Conservation (phyloP, 2,888 invertebrate species). For the Meiosimyza decipiens region DNA sequence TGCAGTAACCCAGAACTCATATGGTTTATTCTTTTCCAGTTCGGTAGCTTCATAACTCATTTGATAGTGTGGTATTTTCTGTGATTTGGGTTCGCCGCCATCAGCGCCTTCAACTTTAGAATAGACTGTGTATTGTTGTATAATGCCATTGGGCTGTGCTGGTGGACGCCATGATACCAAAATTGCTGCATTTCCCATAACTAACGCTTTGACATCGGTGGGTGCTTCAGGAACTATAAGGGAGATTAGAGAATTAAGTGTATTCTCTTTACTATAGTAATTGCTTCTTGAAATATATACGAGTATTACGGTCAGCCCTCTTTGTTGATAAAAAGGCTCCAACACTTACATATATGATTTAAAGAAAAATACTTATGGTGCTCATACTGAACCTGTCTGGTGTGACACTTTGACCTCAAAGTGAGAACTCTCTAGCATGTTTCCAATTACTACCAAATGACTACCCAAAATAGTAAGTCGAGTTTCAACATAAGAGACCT, state of each 20-base stretch:
- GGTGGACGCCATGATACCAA: conserved; percentile 95
- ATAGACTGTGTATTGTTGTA: conserved; percentile 93
- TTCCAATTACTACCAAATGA: no score
- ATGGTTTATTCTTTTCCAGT: conserved; percentile 82
- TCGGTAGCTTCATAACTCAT: conserved; percentile 89
- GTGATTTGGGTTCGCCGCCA: conserved; percentile 75
- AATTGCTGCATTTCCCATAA: conserved; percentile 91
- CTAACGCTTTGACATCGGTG: conserved; percentile 90
- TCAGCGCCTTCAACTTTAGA: conserved; percentile 79
- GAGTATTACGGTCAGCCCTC: no score
- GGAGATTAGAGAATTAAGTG: background rate
- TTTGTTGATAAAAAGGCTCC: no score
- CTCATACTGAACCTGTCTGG: no score
- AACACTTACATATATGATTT: no score
- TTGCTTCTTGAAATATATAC: no score
- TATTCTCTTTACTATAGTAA: no score
- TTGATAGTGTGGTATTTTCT: conserved; percentile 84
- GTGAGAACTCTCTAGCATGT: no score
- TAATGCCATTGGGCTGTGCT: conserved; percentile 90
- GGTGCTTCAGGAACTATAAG: conserved; percentile 90
- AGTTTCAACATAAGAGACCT: no score
- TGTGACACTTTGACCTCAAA: no score
- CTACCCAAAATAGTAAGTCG: no score
- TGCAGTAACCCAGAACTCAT: conserved; percentile 95
- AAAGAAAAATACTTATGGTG: no score